Percentiles rank a stretch among this genome's conserved stretches.
These are phyloP conservation scores for Pseudois nayaur DNA, from an alignment of 2,113 vertebrate species.

Conservation along the genomic window DNA sequence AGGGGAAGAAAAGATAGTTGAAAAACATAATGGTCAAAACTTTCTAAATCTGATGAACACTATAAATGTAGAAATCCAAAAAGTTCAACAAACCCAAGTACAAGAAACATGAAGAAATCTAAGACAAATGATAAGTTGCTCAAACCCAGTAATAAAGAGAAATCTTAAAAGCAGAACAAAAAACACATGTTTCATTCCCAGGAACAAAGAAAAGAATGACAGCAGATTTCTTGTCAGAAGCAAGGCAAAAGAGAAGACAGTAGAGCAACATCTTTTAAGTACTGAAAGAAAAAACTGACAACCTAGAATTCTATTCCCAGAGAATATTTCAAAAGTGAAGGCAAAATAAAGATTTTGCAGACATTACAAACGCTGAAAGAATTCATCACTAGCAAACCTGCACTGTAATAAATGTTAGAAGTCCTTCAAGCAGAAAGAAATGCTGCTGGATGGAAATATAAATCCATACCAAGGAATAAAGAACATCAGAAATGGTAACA, in stretches of 20 bases:
- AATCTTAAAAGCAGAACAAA: slow-evolving; percentile 1
- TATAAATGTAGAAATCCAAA: background rate
- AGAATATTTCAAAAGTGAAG: slow-evolving; percentile 38
- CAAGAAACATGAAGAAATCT: background rate
- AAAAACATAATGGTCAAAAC: background rate
- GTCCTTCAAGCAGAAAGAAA: background rate
- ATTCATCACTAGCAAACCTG: background rate
- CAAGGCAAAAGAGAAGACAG: background rate
- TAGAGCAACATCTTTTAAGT: background rate
- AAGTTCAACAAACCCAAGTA: background rate
- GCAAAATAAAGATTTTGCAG: slow-evolving; percentile 32
- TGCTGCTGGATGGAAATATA: background rate
- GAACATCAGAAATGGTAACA: background rate
- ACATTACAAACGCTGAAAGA: slow-evolving; percentile 7
- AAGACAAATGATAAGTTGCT: background rate
- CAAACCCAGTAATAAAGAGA: background rate
- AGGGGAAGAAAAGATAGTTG: background rate
- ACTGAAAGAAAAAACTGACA: slow-evolving; percentile 14
- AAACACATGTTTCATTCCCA: background rate
- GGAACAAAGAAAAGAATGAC: background rate
- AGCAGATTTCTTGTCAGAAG: slow-evolving; percentile 32
- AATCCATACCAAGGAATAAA: background rate
- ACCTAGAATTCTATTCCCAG: slow-evolving; percentile 18
- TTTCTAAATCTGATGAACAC: slow-evolving; percentile 35
- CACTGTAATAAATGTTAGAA: background rate